These are phyloP conservation scores for Aphodius sticticus DNA, from an alignment of 2,888 invertebrate genomes.

Conservation along the genomic window DNA sequence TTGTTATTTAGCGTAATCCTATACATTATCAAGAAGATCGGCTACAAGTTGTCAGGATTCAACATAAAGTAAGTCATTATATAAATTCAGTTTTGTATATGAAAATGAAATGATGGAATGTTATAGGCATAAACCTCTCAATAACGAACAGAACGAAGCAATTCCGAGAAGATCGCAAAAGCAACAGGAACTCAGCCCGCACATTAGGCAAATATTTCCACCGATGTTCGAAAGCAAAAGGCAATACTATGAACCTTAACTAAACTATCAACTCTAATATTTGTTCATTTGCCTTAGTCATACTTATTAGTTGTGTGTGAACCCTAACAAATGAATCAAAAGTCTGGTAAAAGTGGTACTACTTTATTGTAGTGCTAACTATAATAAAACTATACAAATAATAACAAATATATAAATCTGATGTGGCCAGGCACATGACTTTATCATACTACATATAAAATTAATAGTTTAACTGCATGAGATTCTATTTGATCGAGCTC, in stretches of 20 bases:
- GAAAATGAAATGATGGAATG: background rate
- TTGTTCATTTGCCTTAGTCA: too few relatives aligned
- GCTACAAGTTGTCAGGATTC: background rate
- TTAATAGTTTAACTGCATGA: too few relatives aligned
- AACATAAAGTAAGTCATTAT: constrained; percentile 6
- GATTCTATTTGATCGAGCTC: too few relatives aligned
- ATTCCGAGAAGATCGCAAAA: background rate
- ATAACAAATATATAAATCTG: too few relatives aligned
- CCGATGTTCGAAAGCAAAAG: background rate
- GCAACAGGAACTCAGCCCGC: background rate
- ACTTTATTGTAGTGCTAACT: too few relatives aligned
- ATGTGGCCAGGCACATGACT: too few relatives aligned
- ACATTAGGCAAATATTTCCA: background rate
- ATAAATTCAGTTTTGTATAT: background rate
- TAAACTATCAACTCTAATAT: too few relatives aligned
- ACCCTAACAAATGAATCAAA: too few relatives aligned
- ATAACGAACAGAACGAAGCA: background rate
- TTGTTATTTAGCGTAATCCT: constrained; percentile 10
- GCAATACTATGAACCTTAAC: background rate
- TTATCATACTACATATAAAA: too few relatives aligned
- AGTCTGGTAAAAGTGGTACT: too few relatives aligned
- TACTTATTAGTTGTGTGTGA: too few relatives aligned
- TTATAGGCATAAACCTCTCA: background rate
- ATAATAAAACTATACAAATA: too few relatives aligned
- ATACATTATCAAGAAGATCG: background rate